Percentiles rank a stretch among this genome's conserved stretches.
Evolutionary conservation across 2,797 vertebrate species (phyloP).

Genomic region (Percopsis omiscomaycus): DNA sequence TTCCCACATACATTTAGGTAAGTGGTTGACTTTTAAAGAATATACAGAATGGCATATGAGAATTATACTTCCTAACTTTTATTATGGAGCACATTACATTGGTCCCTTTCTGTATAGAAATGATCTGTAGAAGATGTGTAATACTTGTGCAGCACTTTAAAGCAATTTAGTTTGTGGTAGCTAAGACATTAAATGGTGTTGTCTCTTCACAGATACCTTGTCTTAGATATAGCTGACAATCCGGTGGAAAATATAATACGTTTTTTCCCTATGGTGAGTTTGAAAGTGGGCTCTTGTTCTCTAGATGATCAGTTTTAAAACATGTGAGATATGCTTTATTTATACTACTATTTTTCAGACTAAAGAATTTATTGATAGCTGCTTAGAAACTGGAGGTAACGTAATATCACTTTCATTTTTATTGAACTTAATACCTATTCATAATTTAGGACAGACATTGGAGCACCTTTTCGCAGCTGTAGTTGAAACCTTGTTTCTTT

Average conservation of each 20-base stretch:
- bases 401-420: neutral
- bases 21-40: slow-evolving; percentile 38
- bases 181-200: slow-evolving; percentile 6
- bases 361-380: slow-evolving; percentile 98
- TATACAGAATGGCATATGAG: neutral
- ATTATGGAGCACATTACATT: neutral
- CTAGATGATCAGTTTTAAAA: neutral
- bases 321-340: neutral
- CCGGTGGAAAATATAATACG: slow-evolving; percentile 98
- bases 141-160: neutral
- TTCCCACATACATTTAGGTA: slow-evolving; percentile 97
- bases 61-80: neutral
- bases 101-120: neutral
- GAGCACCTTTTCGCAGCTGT: neutral
- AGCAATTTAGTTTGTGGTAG: neutral
- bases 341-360: slow-evolving; percentile 75
- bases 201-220: slow-evolving; percentile 87
- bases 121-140: neutral
- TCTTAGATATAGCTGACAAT: slow-evolving; percentile 99
- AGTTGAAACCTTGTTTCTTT: slow-evolving; percentile 3
- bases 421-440: neutral
- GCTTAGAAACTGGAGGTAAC: slow-evolving; percentile 95
- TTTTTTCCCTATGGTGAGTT: slow-evolving; percentile 94
- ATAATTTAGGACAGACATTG: neutral
- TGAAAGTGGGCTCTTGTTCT: neutral